phyloP scores from a whole-genome alignment of 2,888 invertebrate species.

The Drosophila fulvimacula region DNA sequence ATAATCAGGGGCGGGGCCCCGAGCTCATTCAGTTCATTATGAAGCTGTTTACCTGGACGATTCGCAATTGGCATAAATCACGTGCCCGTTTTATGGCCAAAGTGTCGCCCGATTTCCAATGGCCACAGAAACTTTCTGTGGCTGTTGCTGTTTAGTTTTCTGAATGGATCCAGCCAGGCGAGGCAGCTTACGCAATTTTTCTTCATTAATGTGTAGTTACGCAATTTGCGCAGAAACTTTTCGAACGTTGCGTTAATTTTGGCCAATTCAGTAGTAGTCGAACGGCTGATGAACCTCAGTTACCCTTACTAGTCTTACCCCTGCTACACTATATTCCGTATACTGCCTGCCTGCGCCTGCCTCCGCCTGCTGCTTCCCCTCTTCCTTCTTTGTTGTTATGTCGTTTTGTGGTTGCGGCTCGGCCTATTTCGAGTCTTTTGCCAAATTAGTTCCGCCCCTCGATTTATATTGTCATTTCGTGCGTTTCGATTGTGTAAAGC shows the following conservation, averaged over 20 bases:
- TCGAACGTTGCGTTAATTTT: conserved; percentile 74
- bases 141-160: conserved; percentile 32
- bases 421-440: conserved; percentile 81
- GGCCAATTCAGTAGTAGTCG: conserved; percentile 67
- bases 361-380: conserved; percentile 17
- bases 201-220: conserved; percentile 80
- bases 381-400: conserved; percentile 53
- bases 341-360: conserved; percentile 4
- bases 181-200: conserved; percentile 30
- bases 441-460: conserved; percentile 85
- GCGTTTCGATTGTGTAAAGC: conserved; percentile 79
- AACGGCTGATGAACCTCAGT: conserved; percentile 35
- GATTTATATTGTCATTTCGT: conserved; percentile 84
- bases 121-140: conserved; percentile 23
- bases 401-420: conserved; percentile 68
- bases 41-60: conserved; percentile 71
- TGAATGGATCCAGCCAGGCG: background rate
- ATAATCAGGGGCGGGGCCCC: conserved; percentile 22
- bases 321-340: background rate
- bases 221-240: conserved; percentile 75
- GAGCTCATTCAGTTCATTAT: conserved; percentile 68
- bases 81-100: conserved; percentile 68
- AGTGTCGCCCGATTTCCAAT: conserved; percentile 75
- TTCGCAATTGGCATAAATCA: conserved; percentile 77
- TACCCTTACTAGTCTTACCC: background rate